Evolutionary conservation across 2,797 vertebrate species (phyloP), one percentile per base, ranked within the genome.

Genomic region (Cryptoblepharus egeriae): DNA sequence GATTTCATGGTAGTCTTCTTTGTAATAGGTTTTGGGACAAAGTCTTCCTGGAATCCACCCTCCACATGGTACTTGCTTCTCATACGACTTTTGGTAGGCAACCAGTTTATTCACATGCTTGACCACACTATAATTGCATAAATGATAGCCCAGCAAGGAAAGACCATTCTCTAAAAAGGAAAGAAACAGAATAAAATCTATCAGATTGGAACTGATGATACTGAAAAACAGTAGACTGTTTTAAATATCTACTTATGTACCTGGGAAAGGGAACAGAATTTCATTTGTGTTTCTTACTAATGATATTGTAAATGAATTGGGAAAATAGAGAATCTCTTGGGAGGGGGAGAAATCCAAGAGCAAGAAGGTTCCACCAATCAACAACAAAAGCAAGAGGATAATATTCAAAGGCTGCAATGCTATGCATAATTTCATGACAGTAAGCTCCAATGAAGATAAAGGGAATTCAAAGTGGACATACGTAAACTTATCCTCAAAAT

Each of bases 11-110:
- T 96, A 95, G 30, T 77, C 83, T 1, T 91, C 95, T 85, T 80
- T 94, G 83, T 97, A 96, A 12, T 85, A 80, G 0, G 91, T 97
- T 82, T 91, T 94, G 39, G 95, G 91, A 76, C 98, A 99, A 57
- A 91, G 87, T 88, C 87, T 95, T 97, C 96, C 97, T 0, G 94
- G 96, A 61, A 98, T 93, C 97, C 98, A 99, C 26, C 96, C 96
- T 0, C 97, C 96, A 30, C 97, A 98, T 24, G 91, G 85, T 5
- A 85, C 89, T 1, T 67, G 93, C 86, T 91, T 93, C 22, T 91
- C 90, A 4, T 93, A 95, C 0, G 97, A 93, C 7, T 92, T 92
- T 52, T 90, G 92, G 55, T 95, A 94, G 2, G 95, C 83, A 83
- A 96, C 92, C 85, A 95, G 83, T 86, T 90, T 95, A 78, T 90